These are phyloP conservation scores for Calosoma granatense DNA, from an alignment of 1,140 invertebrate genomes.

Conservation along the genomic window DNA sequence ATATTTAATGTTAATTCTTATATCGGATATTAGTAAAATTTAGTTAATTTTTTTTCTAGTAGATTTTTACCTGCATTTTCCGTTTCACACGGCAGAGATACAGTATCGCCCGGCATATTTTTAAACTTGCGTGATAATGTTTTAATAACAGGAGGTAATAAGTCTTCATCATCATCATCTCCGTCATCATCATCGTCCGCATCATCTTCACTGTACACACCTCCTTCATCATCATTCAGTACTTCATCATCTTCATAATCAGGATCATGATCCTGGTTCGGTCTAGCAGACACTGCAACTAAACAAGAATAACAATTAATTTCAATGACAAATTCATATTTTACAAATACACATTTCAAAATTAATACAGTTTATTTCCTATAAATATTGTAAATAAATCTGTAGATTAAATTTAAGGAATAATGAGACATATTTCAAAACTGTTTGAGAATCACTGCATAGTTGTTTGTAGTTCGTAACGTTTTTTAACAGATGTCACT, in stretches of 20 bases:
- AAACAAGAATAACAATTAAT: background rate
- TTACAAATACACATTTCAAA: background rate
- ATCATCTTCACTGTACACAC: background rate
- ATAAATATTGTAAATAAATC: no score
- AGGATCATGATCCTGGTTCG: background rate
- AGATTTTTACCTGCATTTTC: slow-evolving; percentile 28
- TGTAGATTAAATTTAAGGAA: no score
- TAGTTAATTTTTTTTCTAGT: no score
- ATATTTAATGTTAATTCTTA: no score
- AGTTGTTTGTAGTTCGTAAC: no score
- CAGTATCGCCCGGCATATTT: slow-evolving; percentile 24
- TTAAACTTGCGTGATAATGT: slow-evolving; percentile 13
- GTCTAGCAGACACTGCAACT: background rate
- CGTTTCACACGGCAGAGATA: slow-evolving; percentile 31
- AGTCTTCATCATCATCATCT: background rate
- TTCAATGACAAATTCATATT: background rate
- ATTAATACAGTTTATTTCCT: background rate
- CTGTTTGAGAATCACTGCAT: no score
- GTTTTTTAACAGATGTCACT: no score
- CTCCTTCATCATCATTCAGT: background rate
- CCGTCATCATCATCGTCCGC: background rate
- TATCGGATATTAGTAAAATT: no score
- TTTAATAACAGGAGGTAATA: background rate
- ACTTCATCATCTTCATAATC: background rate
- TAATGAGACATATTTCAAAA: no score